Percentiles rank a stretch among this genome's conserved stretches.
Conservation (phyloP, 1,140 invertebrate genomes). For the Wiebesia pumilae region DNA sequence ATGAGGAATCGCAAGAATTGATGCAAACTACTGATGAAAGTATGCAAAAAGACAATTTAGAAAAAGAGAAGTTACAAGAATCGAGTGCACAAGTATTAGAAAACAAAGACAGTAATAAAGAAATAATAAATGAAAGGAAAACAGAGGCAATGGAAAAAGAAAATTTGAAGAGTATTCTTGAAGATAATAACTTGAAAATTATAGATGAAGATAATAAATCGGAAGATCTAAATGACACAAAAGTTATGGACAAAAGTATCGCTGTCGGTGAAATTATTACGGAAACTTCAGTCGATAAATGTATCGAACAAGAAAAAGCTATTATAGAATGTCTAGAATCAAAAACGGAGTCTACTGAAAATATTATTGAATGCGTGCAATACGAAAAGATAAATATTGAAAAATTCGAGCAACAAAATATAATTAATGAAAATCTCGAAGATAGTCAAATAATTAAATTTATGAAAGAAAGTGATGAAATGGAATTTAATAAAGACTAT, state of each 20-base stretch:
- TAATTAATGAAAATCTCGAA: neutral
- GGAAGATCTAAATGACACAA: neutral
- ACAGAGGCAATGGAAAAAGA: neutral
- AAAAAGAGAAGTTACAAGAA: neutral
- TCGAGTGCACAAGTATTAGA: too few relatives aligned
- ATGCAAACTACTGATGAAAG: neutral
- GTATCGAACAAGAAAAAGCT: neutral
- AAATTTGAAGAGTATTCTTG: constrained; percentile 1
- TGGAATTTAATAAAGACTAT: neutral
- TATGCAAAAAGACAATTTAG: too few relatives aligned
- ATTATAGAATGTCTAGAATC: neutral
- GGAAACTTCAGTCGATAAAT: neutral
- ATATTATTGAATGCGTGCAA: neutral
- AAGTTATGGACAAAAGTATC: neutral
- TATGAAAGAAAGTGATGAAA: neutral
- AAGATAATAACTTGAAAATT: neutral
- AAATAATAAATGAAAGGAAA: too few relatives aligned
- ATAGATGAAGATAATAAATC: neutral
- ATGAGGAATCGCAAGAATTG: neutral
- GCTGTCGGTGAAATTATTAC: neutral
- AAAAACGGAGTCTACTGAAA: neutral
- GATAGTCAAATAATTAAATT: neutral
- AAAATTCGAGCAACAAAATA: neutral
- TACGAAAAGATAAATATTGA: neutral
- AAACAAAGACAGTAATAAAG: too few relatives aligned